A percentile compares a stretch with the other conserved stretches of the same genome.
Conservation (phyloP, 2,797 vertebrate species). For the Chelmon rostratus region DNA sequence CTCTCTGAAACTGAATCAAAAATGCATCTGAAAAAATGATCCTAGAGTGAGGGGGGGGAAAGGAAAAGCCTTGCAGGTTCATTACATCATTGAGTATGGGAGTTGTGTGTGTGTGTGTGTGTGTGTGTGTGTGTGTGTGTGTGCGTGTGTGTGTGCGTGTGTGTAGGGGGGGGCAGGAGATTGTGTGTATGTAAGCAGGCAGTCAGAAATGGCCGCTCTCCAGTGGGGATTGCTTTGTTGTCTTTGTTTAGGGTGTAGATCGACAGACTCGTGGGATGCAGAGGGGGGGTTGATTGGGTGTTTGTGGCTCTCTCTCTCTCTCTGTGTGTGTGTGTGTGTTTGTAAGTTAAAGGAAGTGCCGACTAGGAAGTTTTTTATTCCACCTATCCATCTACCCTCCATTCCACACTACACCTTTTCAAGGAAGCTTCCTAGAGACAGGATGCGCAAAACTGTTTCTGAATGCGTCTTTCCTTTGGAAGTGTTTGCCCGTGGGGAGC, state of each 20-base stretch:
- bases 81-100: conserved; percentile 77
- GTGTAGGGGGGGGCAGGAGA: conserved; percentile 19
- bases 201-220: conserved; percentile 69
- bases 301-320: conserved; percentile 2
- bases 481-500: conserved; percentile 64
- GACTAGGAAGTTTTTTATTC: conserved; percentile 24
- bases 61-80: conserved; percentile 72
- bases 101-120: conserved; percentile 11
- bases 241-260: conserved; percentile 77
- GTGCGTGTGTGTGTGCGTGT: conserved; percentile 1
- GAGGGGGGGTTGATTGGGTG: conserved; percentile 31
- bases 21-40: conserved; percentile 52
- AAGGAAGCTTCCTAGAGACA: conserved; percentile 47
- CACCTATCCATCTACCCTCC: conserved; percentile 17
- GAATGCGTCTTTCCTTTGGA: conserved; percentile 56
- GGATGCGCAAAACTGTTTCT: conserved; percentile 41
- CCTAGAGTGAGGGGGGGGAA: conserved; percentile 34
- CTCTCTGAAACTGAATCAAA: conserved; percentile 58
- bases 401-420: conserved; percentile 42
- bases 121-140: conserved; percentile 2
- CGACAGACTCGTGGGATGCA: conserved; percentile 64
- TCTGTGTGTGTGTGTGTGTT: conserved; percentile 12
- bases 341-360: conserved; percentile 13
- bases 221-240: conserved; percentile 80
- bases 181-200: conserved; percentile 37